phyloP scores from a whole-genome alignment of 2,797 vertebrate genomes.

The Myoxocephalus aenaeus region DNA sequence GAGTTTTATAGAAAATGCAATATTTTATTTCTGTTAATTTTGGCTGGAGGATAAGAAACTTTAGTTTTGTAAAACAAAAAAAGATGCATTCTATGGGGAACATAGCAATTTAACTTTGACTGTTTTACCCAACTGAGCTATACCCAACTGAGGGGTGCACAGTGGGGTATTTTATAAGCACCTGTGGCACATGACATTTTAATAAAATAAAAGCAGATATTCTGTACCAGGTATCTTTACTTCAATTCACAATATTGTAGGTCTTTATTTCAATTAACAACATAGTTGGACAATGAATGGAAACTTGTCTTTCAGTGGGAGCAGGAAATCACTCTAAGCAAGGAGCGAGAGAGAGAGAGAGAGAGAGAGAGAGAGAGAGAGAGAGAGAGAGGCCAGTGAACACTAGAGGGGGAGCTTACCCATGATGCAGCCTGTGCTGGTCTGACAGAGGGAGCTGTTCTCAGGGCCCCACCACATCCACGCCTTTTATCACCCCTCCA shows the following conservation, averaged over 20 bases:
- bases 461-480: conserved; percentile 81
- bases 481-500: conserved; percentile 81
- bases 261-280: conserved; percentile 9
- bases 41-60: conserved; percentile 1
- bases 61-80: neutral
- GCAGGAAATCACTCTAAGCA: conserved; percentile 58
- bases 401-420: conserved; percentile 99
- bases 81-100: neutral
- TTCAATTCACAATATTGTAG: neutral
- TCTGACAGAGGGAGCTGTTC: conserved; percentile 81
- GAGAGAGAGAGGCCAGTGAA: conserved; percentile 83
- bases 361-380: conserved; percentile 44
- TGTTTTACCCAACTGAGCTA: neutral
- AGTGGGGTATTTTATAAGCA: neutral
- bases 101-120: neutral
- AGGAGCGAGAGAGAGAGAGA: conserved; percentile 1
- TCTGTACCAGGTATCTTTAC: neutral
- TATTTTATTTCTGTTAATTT: neutral
- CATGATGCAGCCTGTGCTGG: conserved; percentile 83
- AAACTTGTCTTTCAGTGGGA: conserved; percentile 37
- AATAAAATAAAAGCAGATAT: neutral
- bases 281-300: conserved; percentile 15
- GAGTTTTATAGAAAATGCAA: neutral
- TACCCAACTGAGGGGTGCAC: neutral
- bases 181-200: conserved; percentile 14